Percentiles rank a stretch among this genome's conserved stretches.
Conservation (phyloP, 2,113 vertebrate species). For the Hyperoodon ampullatus region DNA sequence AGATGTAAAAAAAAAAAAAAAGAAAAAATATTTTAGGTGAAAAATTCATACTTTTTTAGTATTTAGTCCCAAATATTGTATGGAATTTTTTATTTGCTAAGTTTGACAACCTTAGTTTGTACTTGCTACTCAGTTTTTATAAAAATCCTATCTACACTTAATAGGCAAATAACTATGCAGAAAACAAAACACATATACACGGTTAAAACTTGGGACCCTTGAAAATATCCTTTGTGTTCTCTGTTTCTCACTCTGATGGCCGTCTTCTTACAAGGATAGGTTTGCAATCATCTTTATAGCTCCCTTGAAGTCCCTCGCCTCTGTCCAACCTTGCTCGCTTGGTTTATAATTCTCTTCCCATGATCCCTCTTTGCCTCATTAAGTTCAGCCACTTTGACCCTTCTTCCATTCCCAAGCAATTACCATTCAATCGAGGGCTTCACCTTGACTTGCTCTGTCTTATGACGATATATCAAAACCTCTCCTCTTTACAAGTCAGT, state of each 20-base stretch:
- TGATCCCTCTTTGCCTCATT: conserved; percentile 63
- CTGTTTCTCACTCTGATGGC: not conserved
- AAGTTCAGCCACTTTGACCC: conserved; percentile 65
- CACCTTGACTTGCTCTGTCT: conserved; percentile 58
- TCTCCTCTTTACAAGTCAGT: conserved; percentile 38
- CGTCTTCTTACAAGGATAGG: not conserved
- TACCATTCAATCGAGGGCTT: not conserved
- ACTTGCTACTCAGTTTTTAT: not conserved
- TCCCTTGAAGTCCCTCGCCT: not conserved
- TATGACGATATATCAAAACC: conserved; percentile 41
- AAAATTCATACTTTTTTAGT: not conserved
- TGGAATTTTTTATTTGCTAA: not conserved
- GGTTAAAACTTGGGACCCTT: not conserved
- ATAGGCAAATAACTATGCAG: not conserved
- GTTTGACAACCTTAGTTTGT: conserved; percentile 21
- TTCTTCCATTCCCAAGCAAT: conserved; percentile 58
- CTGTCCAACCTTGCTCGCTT: conserved; percentile 28
- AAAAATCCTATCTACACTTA: not conserved
- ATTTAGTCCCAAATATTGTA: not conserved
- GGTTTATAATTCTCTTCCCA: conserved; percentile 41
- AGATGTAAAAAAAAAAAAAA: too few relatives aligned
- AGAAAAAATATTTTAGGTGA: not conserved
- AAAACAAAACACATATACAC: not conserved
- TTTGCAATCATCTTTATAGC: conserved; percentile 6
- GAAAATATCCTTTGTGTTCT: not conserved